Percentiles rank a stretch among this genome's conserved stretches.
These are phyloP conservation scores for Pygocentrus nattereri DNA, from an alignment of 2,797 vertebrate genomes.

Conservation along the genomic window DNA sequence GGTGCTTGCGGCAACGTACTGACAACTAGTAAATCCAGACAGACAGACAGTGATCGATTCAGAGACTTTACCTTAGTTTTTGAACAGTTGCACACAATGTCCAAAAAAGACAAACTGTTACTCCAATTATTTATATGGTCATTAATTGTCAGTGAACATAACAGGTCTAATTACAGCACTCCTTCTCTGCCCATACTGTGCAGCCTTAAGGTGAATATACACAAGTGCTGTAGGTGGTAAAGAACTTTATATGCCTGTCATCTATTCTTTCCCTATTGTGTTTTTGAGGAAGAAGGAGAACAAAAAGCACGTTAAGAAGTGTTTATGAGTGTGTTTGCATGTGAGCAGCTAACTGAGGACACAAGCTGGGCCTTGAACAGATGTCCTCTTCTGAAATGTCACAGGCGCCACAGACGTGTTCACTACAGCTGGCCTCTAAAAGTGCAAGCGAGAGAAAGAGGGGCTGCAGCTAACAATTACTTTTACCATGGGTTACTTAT, in stretches of 20 bases:
- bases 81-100: no score
- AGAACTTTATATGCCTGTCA: background rate
- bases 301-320: conserved; percentile 2
- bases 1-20: no score
- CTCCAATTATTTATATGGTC: no score
- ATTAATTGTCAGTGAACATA: no score
- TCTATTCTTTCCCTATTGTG: conserved; percentile 4
- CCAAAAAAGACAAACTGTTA: no score
- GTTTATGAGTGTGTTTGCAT: background rate
- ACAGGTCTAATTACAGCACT: no score
- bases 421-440: conserved; percentile 48
- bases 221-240: background rate
- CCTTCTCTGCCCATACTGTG: no score
- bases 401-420: conserved; percentile 37
- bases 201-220: background rate
- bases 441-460: background rate
- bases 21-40: no score
- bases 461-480: background rate
- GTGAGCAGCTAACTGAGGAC: conserved; percentile 13
- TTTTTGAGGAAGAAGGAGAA: background rate
- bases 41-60: no score
- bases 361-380: conserved; percentile 40
- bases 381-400: conserved; percentile 56
- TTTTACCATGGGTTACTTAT: no score
- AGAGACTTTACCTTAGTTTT: no score